phyloP scores from a whole-genome alignment of 1,140 invertebrate species.

The Mactra quadrangularis region DNA sequence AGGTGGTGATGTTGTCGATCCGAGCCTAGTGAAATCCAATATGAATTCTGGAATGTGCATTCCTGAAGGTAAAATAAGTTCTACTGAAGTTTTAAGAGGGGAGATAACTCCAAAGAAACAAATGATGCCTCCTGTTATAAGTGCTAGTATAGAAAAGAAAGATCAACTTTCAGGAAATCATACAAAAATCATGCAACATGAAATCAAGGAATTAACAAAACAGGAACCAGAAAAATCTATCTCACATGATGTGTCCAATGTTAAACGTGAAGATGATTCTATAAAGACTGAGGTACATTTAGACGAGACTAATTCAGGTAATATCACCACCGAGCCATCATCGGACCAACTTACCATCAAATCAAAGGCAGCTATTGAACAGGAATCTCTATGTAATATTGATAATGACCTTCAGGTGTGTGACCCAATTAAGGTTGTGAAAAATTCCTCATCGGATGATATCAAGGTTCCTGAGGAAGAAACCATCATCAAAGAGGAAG shows the following conservation, averaged over 20 bases:
- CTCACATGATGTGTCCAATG: neutral
- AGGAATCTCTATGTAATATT: constrained; percentile 26
- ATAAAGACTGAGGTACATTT: neutral
- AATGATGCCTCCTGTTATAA: neutral
- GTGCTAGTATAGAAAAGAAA: neutral
- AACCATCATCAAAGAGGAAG: neutral
- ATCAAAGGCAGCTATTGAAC: constrained; percentile 5
- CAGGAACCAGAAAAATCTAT: neutral
- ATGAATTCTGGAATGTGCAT: constrained; percentile 14
- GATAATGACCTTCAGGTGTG: neutral
- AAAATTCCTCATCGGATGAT: neutral
- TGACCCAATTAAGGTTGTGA: too few relatives aligned
- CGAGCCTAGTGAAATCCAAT: neutral
- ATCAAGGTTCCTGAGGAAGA: neutral
- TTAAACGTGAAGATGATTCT: neutral
- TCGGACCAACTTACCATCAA: neutral
- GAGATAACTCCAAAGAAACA: constrained; percentile 53
- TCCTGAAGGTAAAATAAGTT: constrained; percentile 6
- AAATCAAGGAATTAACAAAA: constrained; percentile 27
- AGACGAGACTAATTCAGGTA: neutral
- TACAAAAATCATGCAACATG: neutral
- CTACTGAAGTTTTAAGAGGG: constrained; percentile 4
- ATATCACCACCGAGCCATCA: constrained; percentile 9
- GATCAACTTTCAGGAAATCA: neutral
- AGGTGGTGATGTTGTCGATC: neutral